These are phyloP conservation scores for Euura saliciscinereae DNA, from an alignment of 1,140 invertebrate species.

Conservation along the genomic window DNA sequence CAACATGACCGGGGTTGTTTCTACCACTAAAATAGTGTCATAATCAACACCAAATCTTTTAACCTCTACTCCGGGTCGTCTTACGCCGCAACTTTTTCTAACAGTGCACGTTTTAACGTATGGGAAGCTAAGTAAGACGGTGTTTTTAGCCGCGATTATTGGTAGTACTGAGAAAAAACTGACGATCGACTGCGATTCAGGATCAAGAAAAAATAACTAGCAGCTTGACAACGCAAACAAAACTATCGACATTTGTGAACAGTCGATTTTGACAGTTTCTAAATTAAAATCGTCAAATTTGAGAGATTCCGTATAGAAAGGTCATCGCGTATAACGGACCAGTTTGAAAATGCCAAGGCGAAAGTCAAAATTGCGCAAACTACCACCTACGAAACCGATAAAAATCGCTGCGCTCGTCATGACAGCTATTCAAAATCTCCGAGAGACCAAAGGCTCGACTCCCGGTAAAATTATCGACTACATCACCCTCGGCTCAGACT, in stretches of 20 bases:
- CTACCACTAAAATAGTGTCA: too few species aligned
- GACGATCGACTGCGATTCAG: background rate
- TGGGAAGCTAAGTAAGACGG: too few species aligned
- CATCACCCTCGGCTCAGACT: constrained; percentile 39
- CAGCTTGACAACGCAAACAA: background rate
- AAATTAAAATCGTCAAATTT: background rate
- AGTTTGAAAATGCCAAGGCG: constrained; percentile 12
- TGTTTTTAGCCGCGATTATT: too few species aligned
- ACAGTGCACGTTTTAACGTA: too few species aligned
- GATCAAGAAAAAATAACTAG: background rate
- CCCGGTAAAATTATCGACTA: constrained; percentile 42
- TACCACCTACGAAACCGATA: constrained; percentile 26
- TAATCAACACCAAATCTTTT: too few species aligned
- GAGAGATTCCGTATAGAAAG: too few species aligned
- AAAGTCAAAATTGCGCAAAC: constrained; percentile 13
- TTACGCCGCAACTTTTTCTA: too few species aligned
- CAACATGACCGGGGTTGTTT: too few species aligned
- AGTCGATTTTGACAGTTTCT: background rate
- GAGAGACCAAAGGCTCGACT: constrained; percentile 41
- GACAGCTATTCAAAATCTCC: constrained; percentile 45
- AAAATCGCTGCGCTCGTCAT: constrained; percentile 46
- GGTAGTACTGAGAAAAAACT: too few species aligned
- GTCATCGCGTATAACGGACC: background rate
- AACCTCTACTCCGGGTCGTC: too few species aligned
- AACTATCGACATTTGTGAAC: background rate